Conservation (phyloP, 2,113 vertebrate species). For the Pomatostomus ruficeps region DNA sequence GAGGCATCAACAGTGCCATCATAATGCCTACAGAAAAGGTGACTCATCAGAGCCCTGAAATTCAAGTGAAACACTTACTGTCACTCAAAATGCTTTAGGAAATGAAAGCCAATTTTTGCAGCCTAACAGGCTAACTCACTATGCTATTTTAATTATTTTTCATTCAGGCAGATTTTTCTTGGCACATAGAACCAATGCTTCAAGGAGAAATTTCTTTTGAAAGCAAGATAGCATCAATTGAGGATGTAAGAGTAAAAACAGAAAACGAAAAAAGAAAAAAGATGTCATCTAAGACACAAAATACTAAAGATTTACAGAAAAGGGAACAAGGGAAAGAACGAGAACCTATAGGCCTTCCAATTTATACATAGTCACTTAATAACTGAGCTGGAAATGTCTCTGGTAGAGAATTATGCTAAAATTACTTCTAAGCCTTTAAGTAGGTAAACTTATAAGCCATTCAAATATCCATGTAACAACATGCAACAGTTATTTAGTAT, state of each 20-base stretch:
- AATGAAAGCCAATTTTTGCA: constrained; percentile 45
- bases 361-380: not conserved
- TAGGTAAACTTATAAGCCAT: not conserved
- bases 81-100: constrained; percentile 47
- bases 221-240: not conserved
- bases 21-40: constrained; percentile 40
- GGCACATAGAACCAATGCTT: not conserved
- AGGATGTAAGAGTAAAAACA: not conserved
- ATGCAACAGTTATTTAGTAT: not conserved
- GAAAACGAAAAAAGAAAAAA: not conserved
- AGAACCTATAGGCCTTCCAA: not conserved
- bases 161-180: constrained; percentile 27
- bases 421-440: not conserved
- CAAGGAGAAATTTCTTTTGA: not conserved
- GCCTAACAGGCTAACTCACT: constrained; percentile 17
- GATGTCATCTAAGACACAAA: not conserved
- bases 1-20: constrained; percentile 55
- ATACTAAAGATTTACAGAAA: not conserved
- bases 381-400: not conserved
- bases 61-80: constrained; percentile 47
- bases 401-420: not conserved
- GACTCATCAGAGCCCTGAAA: constrained; percentile 49
- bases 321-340: not conserved
- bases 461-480: not conserved
- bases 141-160: constrained; percentile 34